Evolutionary conservation across 2,888 invertebrate genomes (phyloP).

Genomic region (Mantis religiosa): DNA sequence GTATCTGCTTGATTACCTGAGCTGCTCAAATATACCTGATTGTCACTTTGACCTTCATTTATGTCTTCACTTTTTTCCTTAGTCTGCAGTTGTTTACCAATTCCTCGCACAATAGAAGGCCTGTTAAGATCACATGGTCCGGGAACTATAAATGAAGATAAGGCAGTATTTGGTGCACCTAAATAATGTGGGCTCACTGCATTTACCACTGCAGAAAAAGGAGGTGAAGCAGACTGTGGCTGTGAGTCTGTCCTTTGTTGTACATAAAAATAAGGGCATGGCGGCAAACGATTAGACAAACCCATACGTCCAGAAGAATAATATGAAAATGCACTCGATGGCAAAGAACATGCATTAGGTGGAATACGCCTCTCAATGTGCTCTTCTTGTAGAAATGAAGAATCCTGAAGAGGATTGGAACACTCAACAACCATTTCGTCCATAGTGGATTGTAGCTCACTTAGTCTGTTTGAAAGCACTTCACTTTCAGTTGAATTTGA

Average conservation of each 20-base stretch:
- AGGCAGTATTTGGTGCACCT: conserved; percentile 1
- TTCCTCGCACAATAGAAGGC: conserved; percentile 78
- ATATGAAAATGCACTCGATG: background rate
- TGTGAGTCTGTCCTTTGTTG: background rate
- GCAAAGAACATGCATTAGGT: background rate
- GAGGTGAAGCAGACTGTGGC: background rate
- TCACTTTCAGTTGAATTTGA: conserved; percentile 64
- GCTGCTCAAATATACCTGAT: background rate
- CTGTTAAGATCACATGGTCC: conserved; percentile 68
- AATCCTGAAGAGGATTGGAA: background rate
- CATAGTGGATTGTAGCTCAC: background rate
- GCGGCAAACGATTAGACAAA: background rate
- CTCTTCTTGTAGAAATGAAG: background rate
- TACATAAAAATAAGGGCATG: background rate
- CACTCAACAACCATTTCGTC: conserved; percentile 30
- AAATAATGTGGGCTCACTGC: background rate
- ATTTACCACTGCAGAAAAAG: background rate
- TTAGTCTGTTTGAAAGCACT: conserved; percentile 41
- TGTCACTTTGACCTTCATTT: background rate
- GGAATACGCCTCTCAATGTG: background rate
- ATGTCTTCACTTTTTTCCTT: background rate
- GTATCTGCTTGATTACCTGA: background rate
- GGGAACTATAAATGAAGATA: conserved; percentile 60
- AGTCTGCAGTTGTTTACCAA: conserved; percentile 51
- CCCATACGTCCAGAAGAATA: background rate